Evolutionary conservation across 2,113 vertebrate genomes (phyloP), one percentile per base, ranked within the genome.

Genomic region (Plectropomus leopardus): DNA sequence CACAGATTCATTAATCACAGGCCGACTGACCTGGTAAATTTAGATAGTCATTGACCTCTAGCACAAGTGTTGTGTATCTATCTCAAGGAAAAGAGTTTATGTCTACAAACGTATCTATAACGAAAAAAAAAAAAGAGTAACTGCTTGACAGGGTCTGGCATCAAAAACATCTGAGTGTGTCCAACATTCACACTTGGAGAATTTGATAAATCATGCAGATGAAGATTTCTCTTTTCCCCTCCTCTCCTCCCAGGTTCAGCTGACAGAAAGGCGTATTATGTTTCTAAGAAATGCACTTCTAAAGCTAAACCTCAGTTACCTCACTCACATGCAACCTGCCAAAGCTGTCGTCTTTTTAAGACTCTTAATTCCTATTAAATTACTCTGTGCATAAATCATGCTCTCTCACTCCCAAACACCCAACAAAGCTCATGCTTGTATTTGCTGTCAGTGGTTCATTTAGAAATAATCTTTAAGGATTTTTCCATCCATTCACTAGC

Each of bases 341-440:
- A 91, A 78, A 84, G 23, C 84, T 80, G 83, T 64, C 69, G 13
- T 77, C 84, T 85, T 57, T 72, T 53, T 75, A 63, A 74, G 50
- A 57, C 78, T 67, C 54, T 60, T 74, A 80, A 75, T 82, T 88
- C 78, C 54, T 80, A 84, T 86, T 81, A 83, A 81, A 89, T 89
- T 78, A 83, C 82, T 36, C 26, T 21, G 26, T 28, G 55, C 70
- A 89, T 90, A 81, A 89, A 87, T 88, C 86, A 81, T 15, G 28
- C 73, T 67, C 13, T 16, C 67, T 69, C 30, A 47, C 30, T 80
- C 61, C 48, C 75, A 72, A 67, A 82, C 80, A 61, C 57, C 78
- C n/a, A 73, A 69, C 81, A 84, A 69, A 82, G 74, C 68, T 72
- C 67, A 50, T 55, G 71, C 57, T 84, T 78, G 26, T 67, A 69